These are phyloP conservation scores for Megalurothrips usitatus DNA, from an alignment of 2,888 invertebrate species.

Conservation along the genomic window DNA sequence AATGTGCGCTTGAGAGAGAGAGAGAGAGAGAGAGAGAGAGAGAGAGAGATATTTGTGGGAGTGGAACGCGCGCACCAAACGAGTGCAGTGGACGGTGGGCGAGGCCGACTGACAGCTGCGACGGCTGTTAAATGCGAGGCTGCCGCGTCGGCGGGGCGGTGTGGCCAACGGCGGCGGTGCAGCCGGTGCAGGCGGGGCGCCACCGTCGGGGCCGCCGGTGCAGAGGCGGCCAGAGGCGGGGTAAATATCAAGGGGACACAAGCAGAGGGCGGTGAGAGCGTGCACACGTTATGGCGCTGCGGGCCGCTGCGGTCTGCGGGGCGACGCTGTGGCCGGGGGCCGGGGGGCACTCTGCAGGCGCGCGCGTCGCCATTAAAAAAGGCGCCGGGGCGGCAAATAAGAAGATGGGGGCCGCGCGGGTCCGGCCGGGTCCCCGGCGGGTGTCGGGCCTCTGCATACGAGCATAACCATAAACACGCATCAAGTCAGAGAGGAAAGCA, in stretches of 20 bases:
- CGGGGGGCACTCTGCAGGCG: no score
- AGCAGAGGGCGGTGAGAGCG: background rate
- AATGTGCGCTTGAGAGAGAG: no score
- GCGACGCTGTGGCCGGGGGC: no score
- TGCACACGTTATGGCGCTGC: background rate
- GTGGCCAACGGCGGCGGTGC: background rate
- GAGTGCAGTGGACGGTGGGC: background rate
- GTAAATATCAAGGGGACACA: no score
- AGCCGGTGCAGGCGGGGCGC: background rate
- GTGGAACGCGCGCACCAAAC: no score
- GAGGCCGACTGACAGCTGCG: background rate
- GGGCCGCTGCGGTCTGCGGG: no score
- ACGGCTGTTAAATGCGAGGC: background rate
- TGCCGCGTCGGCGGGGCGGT: background rate
- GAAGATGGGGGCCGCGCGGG: background rate
- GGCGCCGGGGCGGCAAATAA: conserved; percentile 10
- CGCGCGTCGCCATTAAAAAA: conserved; percentile 2
- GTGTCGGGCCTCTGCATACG: background rate
- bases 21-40: no score
- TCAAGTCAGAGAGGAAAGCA: conserved; percentile 24
- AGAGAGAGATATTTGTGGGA: no score
- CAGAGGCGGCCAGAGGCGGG: no score
- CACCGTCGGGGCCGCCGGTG: background rate
- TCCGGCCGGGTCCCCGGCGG: background rate
- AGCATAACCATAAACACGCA: conserved; percentile 21